Base-by-base conservation (phyloP, 37 sponge, comb jelly and placozoan species). In the Axinella damicornis region DNA sequence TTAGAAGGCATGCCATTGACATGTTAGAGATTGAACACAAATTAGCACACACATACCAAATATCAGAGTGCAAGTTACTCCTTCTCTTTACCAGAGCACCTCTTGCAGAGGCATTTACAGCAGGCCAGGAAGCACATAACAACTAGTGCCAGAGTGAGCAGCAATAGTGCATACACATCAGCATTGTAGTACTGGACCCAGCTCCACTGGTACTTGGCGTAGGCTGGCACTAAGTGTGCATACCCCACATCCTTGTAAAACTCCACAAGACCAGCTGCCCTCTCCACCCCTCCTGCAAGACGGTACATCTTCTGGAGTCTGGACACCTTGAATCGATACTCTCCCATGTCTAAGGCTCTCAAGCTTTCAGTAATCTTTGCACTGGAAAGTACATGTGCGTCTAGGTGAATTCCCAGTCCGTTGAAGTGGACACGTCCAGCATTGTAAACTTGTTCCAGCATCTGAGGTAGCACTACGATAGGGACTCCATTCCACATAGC, bases 401-500 rank as follows among this genome's bases (percentile, higher is more conserved):
- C 33, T 20, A 71, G 16, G 16, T 25, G 12, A 30, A 76, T 24
- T n/a, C 77, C 77, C 12, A 57, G 31, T 22, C 62, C 62, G 2
- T 27, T 4, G 56, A 1, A 9, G 5, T 58, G 30, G 2, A 76
- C 77, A 11, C 61, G 2, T 9, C 4, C 77, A 5, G 77, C 77
- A 57, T 76, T 58, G 40, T 2, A 19, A 33, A 36, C 69, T 19
- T 33, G 34, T 2, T 67, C 34, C 2, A 4, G 6, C 2, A 2
- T 5, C 2, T 19, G 2, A 5, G 69, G 69, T 6, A 67, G 6
- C 34, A 67, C 69, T 14, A 76, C 12, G 2, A 67, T 18, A 33
- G 69, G 69, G 2, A 67, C 69, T 14, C 69, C 35, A 61, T 57
- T 77, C n/a, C 24, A 24, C 16, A 92, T 69, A 19, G 92, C 92